Evolutionary conservation across 30 jellyfish, hydroid and myxozoan species (phyloP).

Genomic region (Morbakka virulenta): DNA sequence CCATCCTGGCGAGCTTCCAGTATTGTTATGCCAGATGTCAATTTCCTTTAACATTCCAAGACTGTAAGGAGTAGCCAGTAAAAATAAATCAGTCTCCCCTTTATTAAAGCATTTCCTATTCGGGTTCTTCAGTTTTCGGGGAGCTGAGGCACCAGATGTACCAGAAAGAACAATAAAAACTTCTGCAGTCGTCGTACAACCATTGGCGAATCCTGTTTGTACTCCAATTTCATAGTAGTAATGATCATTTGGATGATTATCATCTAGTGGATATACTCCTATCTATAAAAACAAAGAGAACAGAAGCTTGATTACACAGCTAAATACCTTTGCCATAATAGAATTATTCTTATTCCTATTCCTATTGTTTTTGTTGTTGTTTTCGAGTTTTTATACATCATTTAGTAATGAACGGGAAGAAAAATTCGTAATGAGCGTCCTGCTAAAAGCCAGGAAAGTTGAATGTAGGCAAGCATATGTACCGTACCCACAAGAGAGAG

Average conservation of each 20-base stretch:
- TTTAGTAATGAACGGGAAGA: too few species aligned
- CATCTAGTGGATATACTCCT: conserved; percentile 68
- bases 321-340: too few species aligned
- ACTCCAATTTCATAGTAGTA: conserved; percentile 80
- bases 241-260: conserved; percentile 83
- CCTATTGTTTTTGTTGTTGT: too few species aligned
- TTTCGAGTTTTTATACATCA: too few species aligned
- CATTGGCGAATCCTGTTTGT: conserved; percentile 74
- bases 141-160: conserved; percentile 75
- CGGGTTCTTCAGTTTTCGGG: conserved; percentile 62
- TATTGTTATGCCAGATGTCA: conserved; percentile 83
- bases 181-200: conserved; percentile 80
- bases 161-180: conserved; percentile 70
- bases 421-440: too few species aligned
- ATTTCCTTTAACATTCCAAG: conserved; percentile 64
- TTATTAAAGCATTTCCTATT: conserved; percentile 65
- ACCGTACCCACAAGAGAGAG: too few species aligned
- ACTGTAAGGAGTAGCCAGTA: conserved; percentile 82
- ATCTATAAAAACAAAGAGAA: conserved; percentile 27
- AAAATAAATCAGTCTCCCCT: conserved; percentile 78
- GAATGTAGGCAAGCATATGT: too few species aligned
- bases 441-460: too few species aligned
- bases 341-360: too few species aligned
- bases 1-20: conserved; percentile 97
- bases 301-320: neutral